Percentiles rank a stretch among this genome's conserved stretches.
Conservation (phyloP, 2,797 vertebrate genomes). For the Eulemur rubriventer region DNA sequence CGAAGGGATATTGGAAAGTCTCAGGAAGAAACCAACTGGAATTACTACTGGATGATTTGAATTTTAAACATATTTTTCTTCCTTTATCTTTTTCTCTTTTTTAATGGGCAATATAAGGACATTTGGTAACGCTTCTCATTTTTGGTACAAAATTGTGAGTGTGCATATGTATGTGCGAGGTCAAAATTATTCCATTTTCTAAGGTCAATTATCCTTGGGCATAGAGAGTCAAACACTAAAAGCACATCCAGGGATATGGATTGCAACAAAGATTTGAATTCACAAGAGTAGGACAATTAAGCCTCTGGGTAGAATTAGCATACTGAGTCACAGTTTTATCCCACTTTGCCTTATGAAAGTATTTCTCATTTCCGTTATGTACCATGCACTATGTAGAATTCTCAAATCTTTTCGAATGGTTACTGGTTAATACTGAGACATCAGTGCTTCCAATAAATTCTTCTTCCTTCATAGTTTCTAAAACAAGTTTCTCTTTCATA, state of each 20-base stretch:
- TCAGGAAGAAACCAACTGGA: not conserved
- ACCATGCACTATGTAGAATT: conserved; percentile 11
- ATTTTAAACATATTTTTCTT: conserved; percentile 22
- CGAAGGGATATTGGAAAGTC: not conserved
- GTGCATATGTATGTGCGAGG: not conserved
- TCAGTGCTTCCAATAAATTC: not conserved
- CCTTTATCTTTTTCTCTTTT: conserved; percentile 6
- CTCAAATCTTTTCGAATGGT: conserved; percentile 18
- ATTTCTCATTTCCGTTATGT: not conserved
- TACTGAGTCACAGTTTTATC: not conserved
- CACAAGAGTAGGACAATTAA: conserved; percentile 46
- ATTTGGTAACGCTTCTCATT: not conserved
- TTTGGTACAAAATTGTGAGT: conserved; percentile 12
- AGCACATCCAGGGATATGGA: not conserved
- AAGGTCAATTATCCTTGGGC: conserved; percentile 34
- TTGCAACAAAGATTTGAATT: conserved; percentile 28
- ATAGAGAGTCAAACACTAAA: conserved; percentile 37
- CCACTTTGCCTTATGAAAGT: not conserved
- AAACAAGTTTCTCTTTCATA: conserved; percentile 12
- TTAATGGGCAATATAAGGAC: not conserved
- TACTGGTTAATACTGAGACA: conserved; percentile 21
- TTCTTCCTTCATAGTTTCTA: conserved; percentile 19
- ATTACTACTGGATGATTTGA: not conserved
- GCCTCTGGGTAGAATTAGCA: conserved; percentile 33
- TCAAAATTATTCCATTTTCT: conserved; percentile 51